These are phyloP conservation scores for Eidolon helvum DNA, from an alignment of 2,113 vertebrate species.

Conservation along the genomic window DNA sequence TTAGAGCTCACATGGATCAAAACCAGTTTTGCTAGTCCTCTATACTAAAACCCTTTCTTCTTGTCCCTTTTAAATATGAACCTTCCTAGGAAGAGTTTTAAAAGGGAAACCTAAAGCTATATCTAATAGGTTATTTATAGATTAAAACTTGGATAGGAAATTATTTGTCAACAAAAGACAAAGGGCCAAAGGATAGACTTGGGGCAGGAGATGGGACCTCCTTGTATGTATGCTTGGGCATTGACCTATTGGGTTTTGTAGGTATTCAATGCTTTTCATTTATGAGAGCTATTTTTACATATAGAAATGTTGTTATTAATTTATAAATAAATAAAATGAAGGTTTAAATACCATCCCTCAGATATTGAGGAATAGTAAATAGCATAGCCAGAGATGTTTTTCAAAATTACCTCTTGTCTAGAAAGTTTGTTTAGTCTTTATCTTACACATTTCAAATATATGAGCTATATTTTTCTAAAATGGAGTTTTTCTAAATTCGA, in stretches of 20 bases:
- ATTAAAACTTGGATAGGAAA: background rate
- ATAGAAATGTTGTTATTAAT: conserved; percentile 26
- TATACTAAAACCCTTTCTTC: background rate
- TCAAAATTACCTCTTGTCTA: background rate
- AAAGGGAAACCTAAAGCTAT: background rate
- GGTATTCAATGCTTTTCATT: conserved; percentile 7
- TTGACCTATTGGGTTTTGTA: background rate
- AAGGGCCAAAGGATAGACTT: background rate
- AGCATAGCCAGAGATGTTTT: background rate
- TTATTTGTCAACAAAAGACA: conserved; percentile 10
- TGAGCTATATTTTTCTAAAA: conserved; percentile 19
- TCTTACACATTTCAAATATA: background rate
- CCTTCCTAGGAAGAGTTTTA: background rate
- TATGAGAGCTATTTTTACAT: background rate
- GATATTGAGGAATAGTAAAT: background rate
- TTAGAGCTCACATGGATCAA: background rate
- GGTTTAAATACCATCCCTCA: conserved; percentile 8
- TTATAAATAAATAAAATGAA: conserved; percentile 18
- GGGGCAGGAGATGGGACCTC: background rate
- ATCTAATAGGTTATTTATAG: background rate
- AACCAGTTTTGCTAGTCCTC: background rate
- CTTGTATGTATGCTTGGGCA: background rate
- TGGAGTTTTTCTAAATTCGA: background rate
- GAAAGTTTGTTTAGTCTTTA: background rate
- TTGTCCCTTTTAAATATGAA: background rate